Evolutionary conservation across 2,113 vertebrate species (phyloP).

Genomic region (Chaenogobius annularis): DNA sequence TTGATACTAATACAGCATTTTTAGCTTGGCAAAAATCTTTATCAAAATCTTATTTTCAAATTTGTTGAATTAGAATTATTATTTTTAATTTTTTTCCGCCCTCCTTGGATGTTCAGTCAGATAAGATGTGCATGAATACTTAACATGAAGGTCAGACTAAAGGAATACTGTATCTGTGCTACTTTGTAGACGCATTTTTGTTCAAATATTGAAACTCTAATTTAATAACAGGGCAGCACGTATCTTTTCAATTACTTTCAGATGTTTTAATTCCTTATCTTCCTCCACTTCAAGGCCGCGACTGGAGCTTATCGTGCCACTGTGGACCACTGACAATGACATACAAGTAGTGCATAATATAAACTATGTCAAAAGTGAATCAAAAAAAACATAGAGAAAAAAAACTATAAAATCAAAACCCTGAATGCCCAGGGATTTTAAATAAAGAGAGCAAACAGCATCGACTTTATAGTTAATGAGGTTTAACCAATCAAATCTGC

Average conservation of each 20-base stretch:
- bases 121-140: not conserved
- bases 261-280: no score
- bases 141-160: not conserved
- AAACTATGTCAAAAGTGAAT: not conserved
- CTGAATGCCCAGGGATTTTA: not conserved
- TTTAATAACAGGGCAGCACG: no score
- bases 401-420: constrained; percentile 1
- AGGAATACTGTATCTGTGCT: not conserved
- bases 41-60: no score
- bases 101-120: not conserved
- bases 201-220: no score
- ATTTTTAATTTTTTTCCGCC: no score
- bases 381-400: not conserved
- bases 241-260: no score
- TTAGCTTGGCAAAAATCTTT: not conserved
- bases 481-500: constrained; percentile 34
- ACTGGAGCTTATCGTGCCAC: no score
- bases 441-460: constrained; percentile 16
- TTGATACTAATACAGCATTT: not conserved
- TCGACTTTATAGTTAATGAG: constrained; percentile 32
- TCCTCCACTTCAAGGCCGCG: no score
- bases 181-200: no score
- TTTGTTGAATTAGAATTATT: no score
- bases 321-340: no score
- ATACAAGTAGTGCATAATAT: not conserved